Evolutionary conservation across 2,797 vertebrate species (phyloP), one percentile per base, ranked within the genome.

Genomic region (Manis javanica): DNA sequence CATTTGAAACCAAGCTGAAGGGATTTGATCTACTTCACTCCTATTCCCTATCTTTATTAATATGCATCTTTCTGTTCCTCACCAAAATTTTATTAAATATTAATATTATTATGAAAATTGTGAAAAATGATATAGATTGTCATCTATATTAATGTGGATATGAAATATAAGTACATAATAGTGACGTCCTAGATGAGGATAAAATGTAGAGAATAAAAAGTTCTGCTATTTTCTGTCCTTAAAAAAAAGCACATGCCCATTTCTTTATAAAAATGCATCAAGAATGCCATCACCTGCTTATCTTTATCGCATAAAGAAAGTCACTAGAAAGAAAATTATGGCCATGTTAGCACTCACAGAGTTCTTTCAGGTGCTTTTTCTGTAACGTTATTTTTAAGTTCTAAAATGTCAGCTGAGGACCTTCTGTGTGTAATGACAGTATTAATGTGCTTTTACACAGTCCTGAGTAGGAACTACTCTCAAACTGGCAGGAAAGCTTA

Each of bases 361-460:
- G 2, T 4, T 82, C 53, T 83, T 87, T 55, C 13, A 37, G 12
- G 9, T 24, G 9, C 7, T 9, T 9, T 66, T 55, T 69, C 24
- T 29, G 6, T 49, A 53, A 72, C 9, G 23, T 46, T 15, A 7
- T 89, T 63, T 61, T 77, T 7, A 71, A 77, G 21, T 39, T 82
- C 29, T 46, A 18, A 37, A 53, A 23, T 42, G 10, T 18, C 9
- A 1, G 0, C 15, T 2, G 1, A 34, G 61, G 13, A 9, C 23
- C 11, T 11, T 29, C 29, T 2, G 37, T 18, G 4, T 55, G 29
- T 29, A 23, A 16, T 34, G 69, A 15, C 55, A 29, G 11, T 34
- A 4, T 8, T 75, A 1, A 18, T 19, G 5, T 13, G 14, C 5
- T 42, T 63, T 39, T 24, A 29, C 3, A 5, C 15, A 39, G 5